Evolutionary conservation across 2,888 invertebrate species (phyloP).

Genomic region (Rhagophthalmus giganteus): DNA sequence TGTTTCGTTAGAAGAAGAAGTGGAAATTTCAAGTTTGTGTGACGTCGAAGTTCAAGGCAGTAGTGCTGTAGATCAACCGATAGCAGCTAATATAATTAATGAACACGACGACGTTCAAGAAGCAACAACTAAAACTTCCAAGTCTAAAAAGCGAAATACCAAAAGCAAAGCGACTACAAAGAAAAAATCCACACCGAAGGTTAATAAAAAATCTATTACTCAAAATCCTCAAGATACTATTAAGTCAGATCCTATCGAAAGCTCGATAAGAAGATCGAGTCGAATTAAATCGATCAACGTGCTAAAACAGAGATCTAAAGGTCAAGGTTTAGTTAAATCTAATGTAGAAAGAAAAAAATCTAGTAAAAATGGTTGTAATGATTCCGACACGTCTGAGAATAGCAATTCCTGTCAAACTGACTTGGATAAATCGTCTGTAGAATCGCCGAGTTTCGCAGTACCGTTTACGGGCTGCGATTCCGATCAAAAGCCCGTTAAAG

Average conservation of each 20-base stretch:
- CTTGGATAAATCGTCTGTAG: constrained; percentile 41
- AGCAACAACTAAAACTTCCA: constrained; percentile 16
- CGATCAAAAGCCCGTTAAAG: constrained; percentile 72
- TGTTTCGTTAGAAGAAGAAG: constrained; percentile 32
- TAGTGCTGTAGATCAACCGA: neutral
- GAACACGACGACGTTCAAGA: constrained; percentile 13
- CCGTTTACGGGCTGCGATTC: constrained; percentile 50
- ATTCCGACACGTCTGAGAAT: constrained; percentile 60
- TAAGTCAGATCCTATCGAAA: too few species aligned
- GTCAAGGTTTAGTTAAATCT: constrained; percentile 63
- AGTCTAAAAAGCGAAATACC: constrained; percentile 7
- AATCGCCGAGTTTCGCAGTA: constrained; percentile 54
- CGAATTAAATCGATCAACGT: constrained; percentile 70
- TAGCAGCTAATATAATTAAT: too few species aligned
- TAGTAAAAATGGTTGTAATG: constrained; percentile 45
- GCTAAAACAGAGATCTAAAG: constrained; percentile 60
- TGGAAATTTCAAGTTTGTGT: constrained; percentile 46
- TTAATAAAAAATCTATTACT: constrained; percentile 40
- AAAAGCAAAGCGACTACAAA: constrained; percentile 27
- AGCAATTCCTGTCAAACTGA: constrained; percentile 57
- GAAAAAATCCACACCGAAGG: constrained; percentile 1
- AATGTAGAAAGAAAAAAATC: too few species aligned
- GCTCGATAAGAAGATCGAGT: constrained; percentile 67
- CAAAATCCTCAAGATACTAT: too few species aligned
- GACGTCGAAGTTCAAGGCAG: constrained; percentile 51